Evolutionary conservation across 2,113 vertebrate genomes (phyloP).

Genomic region (Hemiprocne comata): DNA sequence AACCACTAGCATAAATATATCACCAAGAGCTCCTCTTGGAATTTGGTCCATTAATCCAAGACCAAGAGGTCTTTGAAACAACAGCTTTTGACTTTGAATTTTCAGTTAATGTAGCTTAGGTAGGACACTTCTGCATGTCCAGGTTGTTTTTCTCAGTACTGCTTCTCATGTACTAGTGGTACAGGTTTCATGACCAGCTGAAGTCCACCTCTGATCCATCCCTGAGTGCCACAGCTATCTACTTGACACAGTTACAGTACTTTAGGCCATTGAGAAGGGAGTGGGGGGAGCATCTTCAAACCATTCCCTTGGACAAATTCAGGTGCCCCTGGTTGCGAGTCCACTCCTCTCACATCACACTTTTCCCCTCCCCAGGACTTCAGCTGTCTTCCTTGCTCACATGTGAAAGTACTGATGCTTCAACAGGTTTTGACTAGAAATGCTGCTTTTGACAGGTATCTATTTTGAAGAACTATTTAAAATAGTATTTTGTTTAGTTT

Average conservation of each 20-base stretch:
- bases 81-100: not conserved
- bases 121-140: not conserved
- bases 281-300: not conserved
- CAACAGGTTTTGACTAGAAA: not conserved
- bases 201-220: not conserved
- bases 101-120: not conserved
- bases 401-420: not conserved
- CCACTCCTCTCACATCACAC: not conserved
- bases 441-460: not conserved
- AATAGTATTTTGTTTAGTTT: not conserved
- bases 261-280: not conserved
- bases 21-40: not conserved
- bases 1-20: not conserved
- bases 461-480: not conserved
- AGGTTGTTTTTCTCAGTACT: not conserved
- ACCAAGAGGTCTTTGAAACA: not conserved
- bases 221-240: not conserved
- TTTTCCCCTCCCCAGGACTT: not conserved
- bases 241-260: no score
- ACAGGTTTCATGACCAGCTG: not conserved
- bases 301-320: not conserved
- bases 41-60: not conserved
- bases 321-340: not conserved
- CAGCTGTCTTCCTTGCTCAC: not conserved
- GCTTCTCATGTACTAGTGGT: not conserved